These are phyloP conservation scores for Bergia puertoricense DNA, from an alignment of 92 coral and sea anemone species.

Conservation along the genomic window DNA sequence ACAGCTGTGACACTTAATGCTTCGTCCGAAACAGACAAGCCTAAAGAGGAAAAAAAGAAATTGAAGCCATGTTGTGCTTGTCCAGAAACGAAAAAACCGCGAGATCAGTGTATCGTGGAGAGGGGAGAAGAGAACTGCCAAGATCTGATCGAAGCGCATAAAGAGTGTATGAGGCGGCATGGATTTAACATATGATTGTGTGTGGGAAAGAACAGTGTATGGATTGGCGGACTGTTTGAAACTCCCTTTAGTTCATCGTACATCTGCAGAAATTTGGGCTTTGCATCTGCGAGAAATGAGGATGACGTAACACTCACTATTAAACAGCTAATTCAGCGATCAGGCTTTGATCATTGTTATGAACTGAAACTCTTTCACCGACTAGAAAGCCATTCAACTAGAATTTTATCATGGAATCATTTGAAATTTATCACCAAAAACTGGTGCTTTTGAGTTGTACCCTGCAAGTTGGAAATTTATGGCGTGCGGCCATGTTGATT, in stretches of 20 bases:
- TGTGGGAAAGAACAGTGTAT: not conserved
- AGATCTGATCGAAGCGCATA: slow-evolving; percentile 91
- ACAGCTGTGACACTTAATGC: slow-evolving; percentile 32
- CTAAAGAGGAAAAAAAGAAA: slow-evolving; percentile 76
- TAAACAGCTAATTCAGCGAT: not conserved
- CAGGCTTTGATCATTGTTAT: not conserved
- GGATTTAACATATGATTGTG: slow-evolving; percentile 76
- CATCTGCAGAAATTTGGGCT: not conserved
- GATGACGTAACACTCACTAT: not conserved
- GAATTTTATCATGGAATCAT: not conserved
- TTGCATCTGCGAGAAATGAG: not conserved
- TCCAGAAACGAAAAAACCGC: slow-evolving; percentile 92
- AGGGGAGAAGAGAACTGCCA: slow-evolving; percentile 91
- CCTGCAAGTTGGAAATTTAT: no score
- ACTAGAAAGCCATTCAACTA: no score
- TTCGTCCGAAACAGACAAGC: slow-evolving; percentile 57
- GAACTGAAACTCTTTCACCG: not conserved
- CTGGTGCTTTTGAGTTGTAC: not conserved
- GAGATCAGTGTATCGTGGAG: slow-evolving; percentile 93
- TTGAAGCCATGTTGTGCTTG: slow-evolving; percentile 94
- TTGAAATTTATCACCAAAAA: not conserved
- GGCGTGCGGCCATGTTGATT: not conserved
- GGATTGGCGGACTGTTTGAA: not conserved
- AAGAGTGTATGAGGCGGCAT: slow-evolving; percentile 88
- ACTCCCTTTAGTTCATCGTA: not conserved